Percentiles rank a stretch among this genome's conserved stretches.
Conservation (phyloP, 2,797 vertebrate species). For the Micrastur ruficollis region DNA sequence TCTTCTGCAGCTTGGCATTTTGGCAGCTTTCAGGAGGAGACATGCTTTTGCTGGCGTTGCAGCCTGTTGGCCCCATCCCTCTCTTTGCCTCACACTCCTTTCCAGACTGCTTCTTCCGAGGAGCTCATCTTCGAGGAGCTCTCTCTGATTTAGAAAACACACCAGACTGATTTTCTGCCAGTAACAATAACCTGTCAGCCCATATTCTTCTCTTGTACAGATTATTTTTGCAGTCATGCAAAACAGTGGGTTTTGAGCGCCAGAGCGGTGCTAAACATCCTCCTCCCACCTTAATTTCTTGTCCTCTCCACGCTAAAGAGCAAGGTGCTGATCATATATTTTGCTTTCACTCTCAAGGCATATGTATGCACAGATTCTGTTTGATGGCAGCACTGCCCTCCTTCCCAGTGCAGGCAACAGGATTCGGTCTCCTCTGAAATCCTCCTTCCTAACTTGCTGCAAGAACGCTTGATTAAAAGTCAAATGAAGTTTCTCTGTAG, state of each 20-base stretch:
- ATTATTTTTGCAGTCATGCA: neutral
- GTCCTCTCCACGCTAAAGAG: neutral
- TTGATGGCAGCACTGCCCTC: neutral
- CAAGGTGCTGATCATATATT: neutral
- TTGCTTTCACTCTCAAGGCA: neutral
- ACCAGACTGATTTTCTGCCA: neutral
- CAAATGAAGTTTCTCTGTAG: neutral
- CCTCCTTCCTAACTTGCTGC: neutral
- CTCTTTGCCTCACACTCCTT: neutral
- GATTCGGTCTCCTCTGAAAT: neutral
- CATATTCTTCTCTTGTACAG: neutral
- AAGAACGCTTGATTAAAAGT: constrained; percentile 27
- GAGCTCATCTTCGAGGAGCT: neutral
- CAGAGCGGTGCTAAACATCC: neutral
- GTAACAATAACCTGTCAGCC: neutral
- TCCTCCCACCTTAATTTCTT: neutral
- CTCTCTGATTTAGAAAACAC: neutral
- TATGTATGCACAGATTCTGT: neutral
- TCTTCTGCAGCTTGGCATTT: neutral
- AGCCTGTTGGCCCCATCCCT: neutral
- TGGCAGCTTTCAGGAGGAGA: neutral
- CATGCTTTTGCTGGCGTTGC: neutral
- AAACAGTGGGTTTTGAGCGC: neutral
- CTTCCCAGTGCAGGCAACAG: neutral
- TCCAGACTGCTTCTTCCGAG: neutral